Base-by-base conservation (phyloP, 2,113 vertebrate species). In the Chamaetylas fuelleborni region DNA sequence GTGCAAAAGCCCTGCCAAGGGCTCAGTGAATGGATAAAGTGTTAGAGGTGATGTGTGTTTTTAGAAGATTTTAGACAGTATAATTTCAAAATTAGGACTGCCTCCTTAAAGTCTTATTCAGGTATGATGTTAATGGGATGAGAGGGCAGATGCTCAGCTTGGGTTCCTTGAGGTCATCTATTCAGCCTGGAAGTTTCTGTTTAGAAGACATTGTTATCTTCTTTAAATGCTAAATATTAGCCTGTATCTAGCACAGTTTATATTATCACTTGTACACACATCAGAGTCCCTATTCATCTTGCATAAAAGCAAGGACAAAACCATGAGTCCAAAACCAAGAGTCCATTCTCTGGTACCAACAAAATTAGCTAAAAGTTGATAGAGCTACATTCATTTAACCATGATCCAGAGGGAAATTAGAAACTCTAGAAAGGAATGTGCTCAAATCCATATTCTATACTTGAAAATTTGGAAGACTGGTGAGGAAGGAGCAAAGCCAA, bases 1-100 rank as follows among this genome's bases (percentile, higher is more conserved):
- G 67, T 95, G 65, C 62, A 93, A 94, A 94, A 93, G 18, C 48
- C 74, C 66, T 94, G 91, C 84, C 91, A 96, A 92, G 47, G 81
- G 50, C 58, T 91, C 54, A 54, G 66, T 81, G 70, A 96, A 89
- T 57, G 74, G 74, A 54, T 81, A 77, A 96, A 95, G 81, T 87
- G 47, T 92, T 91, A 90, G 45, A 80, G 58, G 45, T 79, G 42
- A 71, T 84, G 58, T 79, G 65, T 80, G 45, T 58, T 91, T 94
- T 82, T 40, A 87, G 80, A 87, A 89, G 61, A 87, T 53, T 51
- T 65, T 74, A 79, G 65, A 81, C 40, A 81, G 61, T 50, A 31
- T 38, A 70, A 84, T 88, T 93, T 81, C 69, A 91, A 76, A 95
- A 86, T 93, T 62, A 72, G 51, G 60, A 50, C 9, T 43, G 13